Percentiles rank a stretch among this genome's conserved stretches.
phyloP scores from a whole-genome alignment of 2,888 invertebrate genomes.

The Coremacera marginata region DNA sequence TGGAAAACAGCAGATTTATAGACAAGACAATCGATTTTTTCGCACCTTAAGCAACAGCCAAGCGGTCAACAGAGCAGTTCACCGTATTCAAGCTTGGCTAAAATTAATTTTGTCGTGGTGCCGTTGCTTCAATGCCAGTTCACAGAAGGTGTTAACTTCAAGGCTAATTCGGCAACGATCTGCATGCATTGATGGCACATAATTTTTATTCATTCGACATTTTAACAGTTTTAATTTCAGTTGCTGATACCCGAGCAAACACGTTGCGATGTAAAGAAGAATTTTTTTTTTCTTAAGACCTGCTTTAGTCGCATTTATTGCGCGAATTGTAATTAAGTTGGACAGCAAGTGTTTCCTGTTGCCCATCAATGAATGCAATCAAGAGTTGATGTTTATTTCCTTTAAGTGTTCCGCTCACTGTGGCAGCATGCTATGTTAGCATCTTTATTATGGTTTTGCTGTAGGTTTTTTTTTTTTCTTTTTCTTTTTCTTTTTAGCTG shows the following conservation, averaged over 20 bases:
- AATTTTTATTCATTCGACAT: background rate
- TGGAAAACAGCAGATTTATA: slow-evolving; percentile 13
- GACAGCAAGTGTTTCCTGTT: slow-evolving; percentile 4
- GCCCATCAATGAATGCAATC: slow-evolving; percentile 19
- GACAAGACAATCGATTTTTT: slow-evolving; percentile 30
- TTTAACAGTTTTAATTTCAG: background rate
- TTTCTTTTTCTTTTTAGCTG: background rate
- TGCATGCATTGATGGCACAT: background rate
- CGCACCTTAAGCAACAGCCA: slow-evolving; percentile 18
- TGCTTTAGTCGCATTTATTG: background rate
- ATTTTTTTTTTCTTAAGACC: background rate
- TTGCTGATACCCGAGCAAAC: background rate
- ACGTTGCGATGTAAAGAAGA: background rate
- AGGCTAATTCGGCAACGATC: slow-evolving; percentile 21
- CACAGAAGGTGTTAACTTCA: slow-evolving; percentile 27
- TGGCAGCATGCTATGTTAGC: background rate
- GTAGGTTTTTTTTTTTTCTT: background rate
- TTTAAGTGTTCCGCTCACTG: background rate
- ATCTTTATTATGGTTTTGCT: background rate
- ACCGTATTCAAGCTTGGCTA: background rate
- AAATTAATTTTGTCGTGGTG: background rate
- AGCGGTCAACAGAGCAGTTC: background rate
- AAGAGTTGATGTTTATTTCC: slow-evolving; percentile 16
- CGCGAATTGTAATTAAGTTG: background rate
- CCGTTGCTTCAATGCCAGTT: background rate